Base-by-base conservation (phyloP, 1,140 invertebrate genomes). In the Lasaia peninsularis region DNA sequence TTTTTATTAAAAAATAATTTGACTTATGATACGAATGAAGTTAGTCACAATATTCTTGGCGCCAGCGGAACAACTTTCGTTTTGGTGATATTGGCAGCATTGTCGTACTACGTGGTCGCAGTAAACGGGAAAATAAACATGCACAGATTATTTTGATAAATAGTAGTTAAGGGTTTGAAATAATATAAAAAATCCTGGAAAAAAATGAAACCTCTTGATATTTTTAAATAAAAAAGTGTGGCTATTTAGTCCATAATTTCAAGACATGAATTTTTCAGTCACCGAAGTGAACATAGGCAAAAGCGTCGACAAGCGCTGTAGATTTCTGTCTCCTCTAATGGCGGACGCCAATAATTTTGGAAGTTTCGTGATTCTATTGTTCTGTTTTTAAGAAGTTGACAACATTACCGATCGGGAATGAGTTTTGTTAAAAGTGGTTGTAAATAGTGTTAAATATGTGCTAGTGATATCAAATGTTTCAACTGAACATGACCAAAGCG, bases 311-410 rank as follows among this genome's bases (percentile, higher is more conserved):
- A 81, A 86, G 82, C 83, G 83, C 79, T 71, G 73, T 78, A 86
- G 80, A 80, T 80, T 80, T 82, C 79, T 74, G 78, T 84, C 80
- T 80, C 80, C 74, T 83, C 80, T 88, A 88, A 89, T 89, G 87
- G 87, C 87, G 87, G 87, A 88, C 83, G 83, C 80, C 75, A 87
- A 88, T 89, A 86, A 83, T 86, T 86, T 83, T 87, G 85, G 85
- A 84, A 86, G 80, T 86, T 86, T 88, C 77, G 86, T 88, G 85
- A 81, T 86, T 87, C 78, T 84, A 88, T 86, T 88, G 83, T 86
- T 88, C 85, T 77, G 80, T 88, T 79, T 80, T 80, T 73, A 53
- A 75, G 65, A 70, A 78, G 77, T 76, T 70, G 51, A 62, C 53
- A 64, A 52, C 65, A 62, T 64, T 56, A 54, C 58, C 66, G 69